Base-by-base conservation (phyloP, 2,113 vertebrate species). In the Amia ocellicauda region DNA sequence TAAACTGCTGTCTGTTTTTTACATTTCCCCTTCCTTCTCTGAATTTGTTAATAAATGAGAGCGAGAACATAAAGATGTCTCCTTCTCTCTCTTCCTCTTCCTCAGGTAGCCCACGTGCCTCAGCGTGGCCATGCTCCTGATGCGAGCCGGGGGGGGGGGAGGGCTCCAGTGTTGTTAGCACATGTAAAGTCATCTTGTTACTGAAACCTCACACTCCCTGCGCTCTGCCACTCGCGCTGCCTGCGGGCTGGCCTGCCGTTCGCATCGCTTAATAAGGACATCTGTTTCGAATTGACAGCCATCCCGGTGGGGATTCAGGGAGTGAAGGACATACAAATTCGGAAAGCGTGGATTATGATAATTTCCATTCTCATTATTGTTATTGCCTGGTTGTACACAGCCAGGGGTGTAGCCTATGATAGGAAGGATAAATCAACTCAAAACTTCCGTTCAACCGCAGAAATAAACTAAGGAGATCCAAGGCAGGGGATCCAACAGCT, bases 141-240 rank as follows among this genome's bases (percentile, higher is more conserved):
- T 16, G 14, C 43, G 13, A 14, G 13, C 43, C 13, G 9, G 4
- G 43, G 43, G 43, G 9, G 4, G 43, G 43, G 43, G 43, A 47
- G 2, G 10, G 43, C 43, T 47, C n/a, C 43, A 47, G 14, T 47
- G 5, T 47, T 47, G 43, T 17, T 14, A 47, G 43, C 43, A 47
- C 43, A 16, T 47, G 43, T 47, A n/a, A 47, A 47, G 43, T 47
- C n/a, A 17, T 47, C 43, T 13, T 47, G 43, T 47, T 47, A 47
- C 43, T 13, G 43, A n/a, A 47, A 47, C 31, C 31, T 36, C 11
- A 36, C 31, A 36, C 11, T 36, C 31, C 31, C 31, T 11, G 11
- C 2, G 43, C 13, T 47, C 13, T 47, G 43, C 43, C 43, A 47
- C 43, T 4, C 16, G n/a, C 14, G n/a, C n/a, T 16, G 43, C 3